Conservation (phyloP, 2,113 vertebrate species). For the Zosterops lateralis region DNA sequence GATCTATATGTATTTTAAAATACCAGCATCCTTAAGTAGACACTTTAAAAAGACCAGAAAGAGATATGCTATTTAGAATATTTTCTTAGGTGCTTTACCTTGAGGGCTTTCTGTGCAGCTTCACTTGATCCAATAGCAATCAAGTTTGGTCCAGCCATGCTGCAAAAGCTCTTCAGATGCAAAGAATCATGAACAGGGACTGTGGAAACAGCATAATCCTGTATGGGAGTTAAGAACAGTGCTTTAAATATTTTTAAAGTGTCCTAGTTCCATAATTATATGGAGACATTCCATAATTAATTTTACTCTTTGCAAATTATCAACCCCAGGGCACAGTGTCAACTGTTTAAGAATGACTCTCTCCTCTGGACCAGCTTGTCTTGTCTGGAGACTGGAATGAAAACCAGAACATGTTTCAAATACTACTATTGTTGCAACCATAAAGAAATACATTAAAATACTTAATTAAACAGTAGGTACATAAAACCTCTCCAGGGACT, state of each 20-base stretch:
- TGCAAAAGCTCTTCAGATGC: constrained; percentile 97
- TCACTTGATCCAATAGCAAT: constrained; percentile 94
- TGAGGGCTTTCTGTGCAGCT: constrained; percentile 91
- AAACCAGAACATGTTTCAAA: not conserved
- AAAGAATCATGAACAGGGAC: constrained; percentile 84
- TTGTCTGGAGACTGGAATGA: not conserved
- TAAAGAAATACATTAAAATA: not conserved
- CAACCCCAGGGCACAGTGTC: not conserved
- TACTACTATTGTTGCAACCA: not conserved
- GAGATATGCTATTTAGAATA: not conserved
- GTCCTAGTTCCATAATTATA: not conserved
- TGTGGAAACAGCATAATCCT: constrained; percentile 94
- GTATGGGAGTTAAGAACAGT: constrained; percentile 26
- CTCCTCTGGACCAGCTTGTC: not conserved
- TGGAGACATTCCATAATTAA: not conserved
- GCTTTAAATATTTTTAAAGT: not conserved
- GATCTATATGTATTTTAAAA: not conserved
- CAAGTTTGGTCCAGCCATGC: constrained; percentile 95
- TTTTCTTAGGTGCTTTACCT: constrained; percentile 75
- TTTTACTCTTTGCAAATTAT: not conserved
- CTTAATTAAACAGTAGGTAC: not conserved
- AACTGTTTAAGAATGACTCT: not conserved
- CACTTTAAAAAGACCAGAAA: not conserved
- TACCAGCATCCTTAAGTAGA: not conserved
- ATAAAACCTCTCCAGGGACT: not conserved